These are phyloP conservation scores for Pomatorhinus ruficollis DNA, from an alignment of 2,113 vertebrate species.

Conservation along the genomic window DNA sequence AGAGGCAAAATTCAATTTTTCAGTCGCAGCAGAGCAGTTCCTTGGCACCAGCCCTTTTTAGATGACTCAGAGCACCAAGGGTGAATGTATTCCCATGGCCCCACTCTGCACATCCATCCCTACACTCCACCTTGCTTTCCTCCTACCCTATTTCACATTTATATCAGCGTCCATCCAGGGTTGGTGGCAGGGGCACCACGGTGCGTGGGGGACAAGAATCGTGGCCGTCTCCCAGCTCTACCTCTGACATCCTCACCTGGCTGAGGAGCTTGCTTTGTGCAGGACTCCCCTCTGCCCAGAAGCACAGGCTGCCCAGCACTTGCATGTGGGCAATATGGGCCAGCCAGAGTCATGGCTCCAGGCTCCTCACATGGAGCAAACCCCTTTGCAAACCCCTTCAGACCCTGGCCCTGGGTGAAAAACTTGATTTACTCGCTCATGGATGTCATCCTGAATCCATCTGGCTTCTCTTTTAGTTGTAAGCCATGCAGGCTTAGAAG, in stretches of 20 bases:
- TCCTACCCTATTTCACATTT: not conserved
- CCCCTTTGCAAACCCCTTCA: not conserved
- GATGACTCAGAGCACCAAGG: constrained; percentile 47
- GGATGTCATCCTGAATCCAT: not conserved
- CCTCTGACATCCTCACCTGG: not conserved
- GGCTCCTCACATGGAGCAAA: accelerated
- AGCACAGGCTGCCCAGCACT: not conserved
- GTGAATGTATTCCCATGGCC: not conserved
- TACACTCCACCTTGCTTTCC: not conserved
- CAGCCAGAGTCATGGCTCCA: not conserved
- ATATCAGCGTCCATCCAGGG: not conserved
- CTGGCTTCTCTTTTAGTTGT: not conserved
- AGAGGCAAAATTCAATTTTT: constrained; percentile 47
- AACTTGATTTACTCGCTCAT: not conserved
- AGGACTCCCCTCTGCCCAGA: not conserved
- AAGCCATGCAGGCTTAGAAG: not conserved
- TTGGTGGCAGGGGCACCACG: accelerated
- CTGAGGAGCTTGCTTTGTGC: not conserved
- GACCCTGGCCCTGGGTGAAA: not conserved
- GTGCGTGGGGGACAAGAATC: not conserved
- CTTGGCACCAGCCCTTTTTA: constrained; percentile 33
- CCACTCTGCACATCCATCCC: not conserved
- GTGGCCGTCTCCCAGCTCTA: not conserved
- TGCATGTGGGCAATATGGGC: accelerated
- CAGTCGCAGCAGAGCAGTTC: not conserved